A percentile compares a stretch with the other conserved stretches of the same genome.
phyloP scores from a whole-genome alignment of 2,797 vertebrate genomes.

The Galago senegalensis region DNA sequence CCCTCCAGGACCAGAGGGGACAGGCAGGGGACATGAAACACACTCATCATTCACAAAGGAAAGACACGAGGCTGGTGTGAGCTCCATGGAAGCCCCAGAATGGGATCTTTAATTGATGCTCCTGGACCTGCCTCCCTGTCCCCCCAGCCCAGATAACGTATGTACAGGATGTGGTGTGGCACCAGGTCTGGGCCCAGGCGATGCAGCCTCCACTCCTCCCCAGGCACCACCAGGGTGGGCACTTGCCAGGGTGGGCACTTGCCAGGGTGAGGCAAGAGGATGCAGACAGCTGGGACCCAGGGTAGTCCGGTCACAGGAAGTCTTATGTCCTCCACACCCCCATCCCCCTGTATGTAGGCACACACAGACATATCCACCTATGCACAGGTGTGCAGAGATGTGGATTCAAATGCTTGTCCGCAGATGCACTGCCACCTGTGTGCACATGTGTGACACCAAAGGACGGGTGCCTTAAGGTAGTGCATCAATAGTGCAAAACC shows the following conservation, averaged over 20 bases:
- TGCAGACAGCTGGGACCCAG: conserved; percentile 52
- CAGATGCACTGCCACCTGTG: not conserved
- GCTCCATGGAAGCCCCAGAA: conserved; percentile 72
- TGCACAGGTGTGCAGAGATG: conserved; percentile 61
- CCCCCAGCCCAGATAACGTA: conserved; percentile 64
- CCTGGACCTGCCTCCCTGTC: conserved; percentile 69
- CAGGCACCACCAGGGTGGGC: not conserved
- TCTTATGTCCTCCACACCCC: not conserved
- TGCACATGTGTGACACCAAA: not conserved
- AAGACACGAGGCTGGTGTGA: conserved; percentile 25
- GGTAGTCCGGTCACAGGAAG: conserved; percentile 45
- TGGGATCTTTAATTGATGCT: conserved; percentile 76
- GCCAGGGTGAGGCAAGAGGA: not conserved
- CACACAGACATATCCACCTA: not conserved
- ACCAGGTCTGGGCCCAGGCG: conserved; percentile 5
- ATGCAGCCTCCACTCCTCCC: not conserved
- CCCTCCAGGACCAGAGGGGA: not conserved
- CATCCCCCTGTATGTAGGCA: not conserved
- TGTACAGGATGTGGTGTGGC: conserved; percentile 75
- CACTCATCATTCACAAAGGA: not conserved
- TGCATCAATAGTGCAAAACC: not conserved
- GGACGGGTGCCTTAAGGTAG: not conserved
- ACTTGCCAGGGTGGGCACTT: not conserved
- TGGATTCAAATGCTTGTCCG: conserved; percentile 45
- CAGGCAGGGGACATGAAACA: not conserved